A percentile compares a stretch with the other conserved stretches of the same genome.
These are phyloP conservation scores for Xylocopa sonorina DNA, from an alignment of 1,140 invertebrate genomes.

Conservation along the genomic window DNA sequence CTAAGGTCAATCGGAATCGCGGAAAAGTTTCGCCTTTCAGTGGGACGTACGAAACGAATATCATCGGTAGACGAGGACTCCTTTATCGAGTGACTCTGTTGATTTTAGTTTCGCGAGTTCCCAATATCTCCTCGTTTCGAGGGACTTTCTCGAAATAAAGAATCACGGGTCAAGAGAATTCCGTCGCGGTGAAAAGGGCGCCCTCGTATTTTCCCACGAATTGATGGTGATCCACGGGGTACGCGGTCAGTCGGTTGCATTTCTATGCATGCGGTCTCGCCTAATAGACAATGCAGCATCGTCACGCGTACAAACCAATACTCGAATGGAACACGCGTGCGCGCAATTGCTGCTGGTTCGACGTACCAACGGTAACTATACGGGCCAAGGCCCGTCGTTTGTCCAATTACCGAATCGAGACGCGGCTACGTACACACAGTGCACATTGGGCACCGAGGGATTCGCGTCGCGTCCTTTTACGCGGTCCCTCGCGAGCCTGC, in stretches of 20 bases:
- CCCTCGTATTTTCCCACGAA: not conserved
- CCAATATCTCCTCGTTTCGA: not conserved
- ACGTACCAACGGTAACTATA: conserved; percentile 27
- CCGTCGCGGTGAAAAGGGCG: not conserved
- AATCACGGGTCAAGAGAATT: conserved; percentile 1
- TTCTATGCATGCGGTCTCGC: conserved; percentile 8
- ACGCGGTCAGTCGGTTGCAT: not conserved
- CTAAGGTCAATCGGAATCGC: conserved; percentile 5
- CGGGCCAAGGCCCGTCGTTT: conserved; percentile 57
- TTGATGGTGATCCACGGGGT: conserved; percentile 19
- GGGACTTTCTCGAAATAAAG: not conserved
- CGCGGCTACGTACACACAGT: too few species aligned
- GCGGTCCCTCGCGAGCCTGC: not conserved
- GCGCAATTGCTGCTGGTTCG: not conserved
- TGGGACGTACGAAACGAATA: too few species aligned
- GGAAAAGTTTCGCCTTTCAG: not conserved
- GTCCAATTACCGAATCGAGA: conserved; percentile 56
- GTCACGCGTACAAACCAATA: not conserved
- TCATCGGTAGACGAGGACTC: not conserved
- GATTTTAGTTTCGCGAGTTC: not conserved
- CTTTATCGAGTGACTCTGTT: not conserved
- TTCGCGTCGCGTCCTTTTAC: conserved; percentile 1
- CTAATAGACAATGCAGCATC: conserved; percentile 20
- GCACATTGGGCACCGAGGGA: too few species aligned
- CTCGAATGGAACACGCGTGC: not conserved